Evolutionary conservation across 2,113 vertebrate genomes (phyloP).

Genomic region (Protobothrops mucrosquamatus): DNA sequence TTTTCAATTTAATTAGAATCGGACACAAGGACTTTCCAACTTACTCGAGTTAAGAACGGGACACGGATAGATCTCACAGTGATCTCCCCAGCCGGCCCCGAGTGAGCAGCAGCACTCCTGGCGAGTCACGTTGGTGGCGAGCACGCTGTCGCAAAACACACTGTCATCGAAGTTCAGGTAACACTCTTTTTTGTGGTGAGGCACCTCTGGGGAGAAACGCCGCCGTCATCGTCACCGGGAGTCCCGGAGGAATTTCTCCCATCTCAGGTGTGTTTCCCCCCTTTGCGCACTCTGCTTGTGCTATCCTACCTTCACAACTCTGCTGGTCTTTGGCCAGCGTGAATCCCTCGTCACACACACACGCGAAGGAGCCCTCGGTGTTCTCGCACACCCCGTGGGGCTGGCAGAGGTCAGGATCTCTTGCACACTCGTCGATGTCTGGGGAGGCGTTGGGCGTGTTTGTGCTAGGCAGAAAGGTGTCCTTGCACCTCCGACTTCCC

Average conservation of each 20-base stretch:
- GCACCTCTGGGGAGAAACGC: slow-evolving; percentile 65
- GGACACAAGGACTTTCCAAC: background rate
- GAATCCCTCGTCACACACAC: slow-evolving; percentile 80
- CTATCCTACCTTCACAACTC: slow-evolving; percentile 80
- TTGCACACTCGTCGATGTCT: slow-evolving; percentile 85
- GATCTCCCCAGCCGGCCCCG: slow-evolving; percentile 89
- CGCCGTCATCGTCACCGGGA: background rate
- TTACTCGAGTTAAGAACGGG: slow-evolving; percentile 85
- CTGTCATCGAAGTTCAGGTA: slow-evolving; percentile 91
- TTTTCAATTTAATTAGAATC: background rate
- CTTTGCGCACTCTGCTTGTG: background rate
- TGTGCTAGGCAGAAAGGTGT: background rate
- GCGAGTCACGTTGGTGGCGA: slow-evolving; percentile 87
- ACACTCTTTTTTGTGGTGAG: slow-evolving; percentile 85
- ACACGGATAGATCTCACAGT: slow-evolving; percentile 91
- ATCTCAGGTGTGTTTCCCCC: background rate
- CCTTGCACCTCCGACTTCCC: fast-evolving
- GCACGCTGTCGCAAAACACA: slow-evolving; percentile 89
- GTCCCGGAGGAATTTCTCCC: background rate
- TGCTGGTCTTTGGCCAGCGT: slow-evolving; percentile 79
- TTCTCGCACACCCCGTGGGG: slow-evolving; percentile 84
- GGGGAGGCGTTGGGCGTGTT: background rate
- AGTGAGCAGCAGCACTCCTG: slow-evolving; percentile 92
- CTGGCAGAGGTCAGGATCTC: slow-evolving; percentile 80
- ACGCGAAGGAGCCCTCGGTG: slow-evolving; percentile 79